Evolutionary conservation across 2,113 vertebrate species (phyloP), one percentile per base, ranked within the genome.

Genomic region (Sigmodon hispidus): DNA sequence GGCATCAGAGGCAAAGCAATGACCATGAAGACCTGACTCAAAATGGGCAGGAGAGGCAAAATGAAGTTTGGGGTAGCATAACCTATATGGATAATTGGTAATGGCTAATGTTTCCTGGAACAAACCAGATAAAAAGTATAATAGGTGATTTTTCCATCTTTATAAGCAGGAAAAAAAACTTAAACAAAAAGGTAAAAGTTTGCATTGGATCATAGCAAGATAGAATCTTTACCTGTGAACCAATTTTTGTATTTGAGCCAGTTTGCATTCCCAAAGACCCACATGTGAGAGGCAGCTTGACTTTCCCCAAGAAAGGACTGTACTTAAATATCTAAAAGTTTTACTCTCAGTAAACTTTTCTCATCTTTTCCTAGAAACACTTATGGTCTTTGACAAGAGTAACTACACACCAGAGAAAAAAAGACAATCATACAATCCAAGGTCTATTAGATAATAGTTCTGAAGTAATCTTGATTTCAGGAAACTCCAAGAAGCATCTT

Each of bases 361-460:
- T 77, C 48, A 34, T 16, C 1, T 7, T 50, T 3, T 29, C 7
- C 1, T 0, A 19, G 29, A 77, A 50, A 0, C 1, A 50, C 29
- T 5, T 76, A 29, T 48, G 29, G 1, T 1, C 12, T 76, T 45
- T 48, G 26, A 48, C 8, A 48, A 31, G 43, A 12, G 11, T 50
- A 77, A 77, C 3, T 34, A 4, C 29, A 50, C 15, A 77, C 15
- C 17, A 45, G 7, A 8, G 6, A 24, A 34, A 77, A 50, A 7
- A 3, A 77, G 50, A 17, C 31, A 34, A 17, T 2, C 3, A 50
- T 31, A 50, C 7, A 31, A 34, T 34, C 16, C 29, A 50, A 45
- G 6, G 26, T 50, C 45, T 50, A 50, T 77, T 50, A 77, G 13
- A 48, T 31, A 76, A 6, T 50, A 45, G 26, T 48, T 75, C 11